Evolutionary conservation across 2,797 vertebrate species (phyloP).

Genomic region (Spondyliosoma cantharus): DNA sequence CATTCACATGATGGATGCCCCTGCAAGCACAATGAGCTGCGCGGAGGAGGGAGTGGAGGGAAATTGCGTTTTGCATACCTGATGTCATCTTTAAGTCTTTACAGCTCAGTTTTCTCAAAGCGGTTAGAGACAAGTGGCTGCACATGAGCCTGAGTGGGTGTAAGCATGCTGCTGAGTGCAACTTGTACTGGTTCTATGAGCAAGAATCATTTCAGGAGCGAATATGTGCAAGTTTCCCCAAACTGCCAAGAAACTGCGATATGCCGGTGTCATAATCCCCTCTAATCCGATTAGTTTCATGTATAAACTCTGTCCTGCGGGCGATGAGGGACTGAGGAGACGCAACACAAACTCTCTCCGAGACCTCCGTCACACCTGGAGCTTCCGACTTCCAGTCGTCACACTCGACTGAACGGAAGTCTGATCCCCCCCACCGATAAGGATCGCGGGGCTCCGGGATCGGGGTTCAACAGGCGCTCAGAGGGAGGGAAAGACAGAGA

Average conservation of each 20-base stretch:
- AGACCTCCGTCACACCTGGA: slow-evolving; percentile 71
- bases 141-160: slow-evolving; percentile 41
- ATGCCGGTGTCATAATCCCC: slow-evolving; percentile 69
- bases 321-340: slow-evolving; percentile 65
- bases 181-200: neutral
- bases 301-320: slow-evolving; percentile 71
- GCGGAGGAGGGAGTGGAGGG: slow-evolving; percentile 33
- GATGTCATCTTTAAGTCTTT: slow-evolving; percentile 57
- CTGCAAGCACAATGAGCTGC: slow-evolving; percentile 41
- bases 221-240: slow-evolving; percentile 42
- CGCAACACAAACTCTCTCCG: slow-evolving; percentile 29
- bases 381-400: slow-evolving; percentile 70
- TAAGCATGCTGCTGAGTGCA: slow-evolving; percentile 12
- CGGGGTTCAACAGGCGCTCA: slow-evolving; percentile 44
- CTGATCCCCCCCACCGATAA: slow-evolving; percentile 70
- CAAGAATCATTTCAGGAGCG: neutral
- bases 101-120: slow-evolving; percentile 47
- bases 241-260: slow-evolving; percentile 48
- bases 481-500: slow-evolving; percentile 20
- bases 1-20: slow-evolving; percentile 55
- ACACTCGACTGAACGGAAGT: slow-evolving; percentile 77
- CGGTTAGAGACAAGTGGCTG: slow-evolving; percentile 43
- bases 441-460: slow-evolving; percentile 52
- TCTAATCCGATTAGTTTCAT: slow-evolving; percentile 76
- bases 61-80: slow-evolving; percentile 64